phyloP scores from a whole-genome alignment of 1,140 invertebrate genomes.

The Drosophila gunungcola region DNA sequence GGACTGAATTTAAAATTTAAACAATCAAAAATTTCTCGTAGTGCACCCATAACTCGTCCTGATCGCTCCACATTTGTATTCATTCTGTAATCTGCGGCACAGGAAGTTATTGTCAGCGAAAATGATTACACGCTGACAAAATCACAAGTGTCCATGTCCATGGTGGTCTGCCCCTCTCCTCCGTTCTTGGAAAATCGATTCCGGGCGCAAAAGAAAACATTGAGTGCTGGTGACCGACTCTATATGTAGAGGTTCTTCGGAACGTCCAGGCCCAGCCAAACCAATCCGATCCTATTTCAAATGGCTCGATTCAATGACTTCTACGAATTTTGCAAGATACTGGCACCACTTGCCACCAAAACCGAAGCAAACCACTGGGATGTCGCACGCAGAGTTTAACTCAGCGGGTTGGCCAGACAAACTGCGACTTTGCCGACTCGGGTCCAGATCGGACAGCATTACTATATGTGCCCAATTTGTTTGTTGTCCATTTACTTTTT shows the following conservation, averaged over 20 bases:
- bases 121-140: slow-evolving; percentile 58
- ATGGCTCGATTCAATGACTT: slow-evolving; percentile 57
- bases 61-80: slow-evolving; percentile 56
- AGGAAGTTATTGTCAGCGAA: slow-evolving; percentile 62
- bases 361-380: slow-evolving; percentile 20
- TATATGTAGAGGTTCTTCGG: slow-evolving; percentile 11
- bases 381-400: slow-evolving; percentile 43
- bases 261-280: slow-evolving; percentile 19
- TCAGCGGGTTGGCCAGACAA: slow-evolving; percentile 31
- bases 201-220: slow-evolving; percentile 23
- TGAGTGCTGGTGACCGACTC: slow-evolving; percentile 30
- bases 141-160: slow-evolving; percentile 40
- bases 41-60: slow-evolving; percentile 40
- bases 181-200: slow-evolving; percentile 47
- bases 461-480: slow-evolving; percentile 51
- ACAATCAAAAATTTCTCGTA: not conserved
- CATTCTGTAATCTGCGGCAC: slow-evolving; percentile 46
- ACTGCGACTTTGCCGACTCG: not conserved
- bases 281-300: slow-evolving; percentile 54
- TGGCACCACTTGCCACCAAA: slow-evolving; percentile 4
- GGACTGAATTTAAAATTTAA: too few species aligned
- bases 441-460: slow-evolving; percentile 24
- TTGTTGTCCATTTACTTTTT: slow-evolving; percentile 49
- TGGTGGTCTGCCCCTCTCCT: slow-evolving; percentile 30
- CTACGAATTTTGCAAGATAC: slow-evolving; percentile 54